phyloP scores from a whole-genome alignment of 2,888 invertebrate genomes.

The Rotaria sp. region DNA sequence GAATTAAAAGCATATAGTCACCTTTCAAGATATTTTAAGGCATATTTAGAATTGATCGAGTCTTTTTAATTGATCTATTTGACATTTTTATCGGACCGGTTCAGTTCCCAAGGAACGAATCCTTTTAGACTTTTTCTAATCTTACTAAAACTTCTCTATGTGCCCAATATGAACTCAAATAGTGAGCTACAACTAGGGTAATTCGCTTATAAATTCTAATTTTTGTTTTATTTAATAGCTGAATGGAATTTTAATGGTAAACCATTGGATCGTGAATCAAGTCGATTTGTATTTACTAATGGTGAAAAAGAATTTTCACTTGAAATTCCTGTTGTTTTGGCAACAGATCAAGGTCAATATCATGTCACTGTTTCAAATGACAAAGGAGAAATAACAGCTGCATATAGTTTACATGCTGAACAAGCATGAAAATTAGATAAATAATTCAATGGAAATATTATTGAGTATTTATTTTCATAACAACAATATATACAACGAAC shows the following conservation, averaged over 20 bases:
- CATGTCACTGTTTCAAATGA: constrained; percentile 45
- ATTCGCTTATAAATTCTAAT: neutral
- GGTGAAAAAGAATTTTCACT: constrained; percentile 45
- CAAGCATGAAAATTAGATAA: neutral
- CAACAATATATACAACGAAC: neutral
- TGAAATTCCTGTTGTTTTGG: constrained; percentile 48
- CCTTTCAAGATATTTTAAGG: no score
- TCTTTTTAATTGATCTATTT: no score
- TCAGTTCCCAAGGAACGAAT: no score
- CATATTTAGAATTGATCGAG: no score
- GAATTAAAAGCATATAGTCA: no score
- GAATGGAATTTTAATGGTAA: constrained; percentile 47
- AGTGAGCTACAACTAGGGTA: no score
- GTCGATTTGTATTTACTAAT: constrained; percentile 46
- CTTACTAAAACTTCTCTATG: no score
- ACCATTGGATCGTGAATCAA: constrained; percentile 45
- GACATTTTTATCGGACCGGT: no score
- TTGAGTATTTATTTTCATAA: neutral
- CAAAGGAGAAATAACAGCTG: constrained; percentile 46
- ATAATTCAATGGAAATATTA: constrained; percentile 41
- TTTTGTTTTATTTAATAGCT: constrained; percentile 43
- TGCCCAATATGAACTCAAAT: no score
- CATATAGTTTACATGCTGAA: constrained; percentile 46
- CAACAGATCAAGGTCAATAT: constrained; percentile 48
- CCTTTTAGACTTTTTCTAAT: no score